These are phyloP conservation scores for Danaus plexippus DNA, from an alignment of 1,140 invertebrate species.

Conservation along the genomic window DNA sequence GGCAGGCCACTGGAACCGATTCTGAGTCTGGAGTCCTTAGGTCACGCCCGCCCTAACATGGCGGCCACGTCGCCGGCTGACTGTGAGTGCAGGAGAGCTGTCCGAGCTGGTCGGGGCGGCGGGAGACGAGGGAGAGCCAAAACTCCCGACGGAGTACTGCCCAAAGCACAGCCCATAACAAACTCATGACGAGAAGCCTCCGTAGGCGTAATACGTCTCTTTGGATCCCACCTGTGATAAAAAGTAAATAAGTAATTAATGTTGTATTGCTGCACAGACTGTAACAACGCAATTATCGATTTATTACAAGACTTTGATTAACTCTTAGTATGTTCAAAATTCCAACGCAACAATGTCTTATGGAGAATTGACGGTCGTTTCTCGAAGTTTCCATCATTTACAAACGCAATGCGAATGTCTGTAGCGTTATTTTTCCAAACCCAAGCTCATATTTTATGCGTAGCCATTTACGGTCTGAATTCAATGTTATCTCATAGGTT, in stretches of 20 bases:
- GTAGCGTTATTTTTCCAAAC: too few species aligned
- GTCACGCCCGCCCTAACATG: conserved; percentile 76
- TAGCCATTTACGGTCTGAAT: too few species aligned
- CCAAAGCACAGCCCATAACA: conserved; percentile 69
- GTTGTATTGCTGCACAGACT: too few species aligned
- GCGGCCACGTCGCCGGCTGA: conserved; percentile 75
- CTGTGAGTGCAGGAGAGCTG: conserved; percentile 73
- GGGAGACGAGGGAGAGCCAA: conserved; percentile 44
- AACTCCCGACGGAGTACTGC: conserved; percentile 29
- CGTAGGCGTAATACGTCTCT: conserved; percentile 91
- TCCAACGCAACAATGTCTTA: too few species aligned
- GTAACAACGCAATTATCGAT: too few species aligned
- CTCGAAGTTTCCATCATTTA: too few species aligned
- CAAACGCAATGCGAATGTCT: too few species aligned
- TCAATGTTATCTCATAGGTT: too few species aligned
- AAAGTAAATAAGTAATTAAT: neutral
- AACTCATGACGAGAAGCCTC: conserved; percentile 88
- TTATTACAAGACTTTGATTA: too few species aligned
- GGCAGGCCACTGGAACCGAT: conserved; percentile 32
- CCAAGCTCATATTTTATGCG: too few species aligned
- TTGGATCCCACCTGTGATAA: conserved; percentile 89
- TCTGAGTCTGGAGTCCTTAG: conserved; percentile 38
- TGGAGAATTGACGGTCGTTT: too few species aligned
- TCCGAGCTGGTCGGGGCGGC: conserved; percentile 43
- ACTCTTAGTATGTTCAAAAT: too few species aligned